Percentiles rank a stretch among this genome's conserved stretches.
Conservation (phyloP, 2,888 invertebrate genomes). For the Ypsolopha scabrella region DNA sequence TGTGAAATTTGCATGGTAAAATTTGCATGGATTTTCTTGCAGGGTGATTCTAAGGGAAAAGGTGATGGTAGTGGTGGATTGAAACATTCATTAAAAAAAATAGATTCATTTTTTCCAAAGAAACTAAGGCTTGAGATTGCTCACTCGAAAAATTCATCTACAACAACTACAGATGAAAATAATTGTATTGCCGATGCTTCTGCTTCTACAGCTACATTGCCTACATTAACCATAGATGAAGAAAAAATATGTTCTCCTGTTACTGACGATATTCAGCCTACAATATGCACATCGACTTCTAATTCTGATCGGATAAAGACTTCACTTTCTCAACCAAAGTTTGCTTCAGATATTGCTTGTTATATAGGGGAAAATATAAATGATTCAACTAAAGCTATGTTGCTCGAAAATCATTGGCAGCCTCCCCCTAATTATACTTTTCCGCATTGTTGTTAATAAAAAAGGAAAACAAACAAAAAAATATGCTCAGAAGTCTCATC, state of each 20-base stretch:
- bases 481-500: slow-evolving; percentile 11
- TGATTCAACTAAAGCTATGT: slow-evolving; percentile 7
- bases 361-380: neutral
- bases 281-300: slow-evolving; percentile 3
- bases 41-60: too few relatives aligned
- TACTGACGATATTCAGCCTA: slow-evolving; percentile 5
- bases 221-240: too few relatives aligned
- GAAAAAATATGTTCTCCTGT: too few relatives aligned
- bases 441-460: slow-evolving; percentile 6
- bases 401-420: slow-evolving; percentile 9
- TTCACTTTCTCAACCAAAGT: neutral
- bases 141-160: slow-evolving; percentile 2
- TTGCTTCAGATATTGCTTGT: slow-evolving; percentile 7
- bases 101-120: slow-evolving; percentile 3
- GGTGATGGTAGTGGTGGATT: slow-evolving; percentile 5
- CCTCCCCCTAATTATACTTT: slow-evolving; percentile 6
- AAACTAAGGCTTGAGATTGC: slow-evolving; percentile 5
- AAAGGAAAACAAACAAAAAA: slow-evolving; percentile 7
- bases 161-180: slow-evolving; percentile 1
- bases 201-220: too few relatives aligned
- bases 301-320: neutral
- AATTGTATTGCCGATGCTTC: slow-evolving; percentile 4
- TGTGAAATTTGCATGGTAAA: too few relatives aligned
- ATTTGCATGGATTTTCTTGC: too few relatives aligned
- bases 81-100: slow-evolving; percentile 4